A percentile compares a stretch with the other conserved stretches of the same genome.
These are phyloP conservation scores for Aspiorhynchus laticeps DNA, from an alignment of 2,113 vertebrate genomes.

Conservation along the genomic window DNA sequence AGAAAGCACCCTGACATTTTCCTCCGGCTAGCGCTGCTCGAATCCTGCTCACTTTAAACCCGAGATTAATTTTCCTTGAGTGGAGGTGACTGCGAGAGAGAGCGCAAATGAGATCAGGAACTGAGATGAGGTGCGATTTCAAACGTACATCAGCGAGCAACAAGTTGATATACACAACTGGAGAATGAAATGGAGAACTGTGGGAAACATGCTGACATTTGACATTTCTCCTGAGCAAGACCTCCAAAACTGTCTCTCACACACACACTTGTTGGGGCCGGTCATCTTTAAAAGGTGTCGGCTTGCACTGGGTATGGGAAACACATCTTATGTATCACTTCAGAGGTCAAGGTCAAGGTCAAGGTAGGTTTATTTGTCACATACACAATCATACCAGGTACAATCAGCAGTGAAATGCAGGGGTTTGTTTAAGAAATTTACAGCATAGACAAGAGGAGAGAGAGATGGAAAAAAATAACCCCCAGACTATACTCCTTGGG, in stretches of 20 bases:
- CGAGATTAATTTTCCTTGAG: constrained; percentile 20
- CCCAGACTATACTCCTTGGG: too few relatives aligned
- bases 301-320: constrained; percentile 32
- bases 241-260: not conserved
- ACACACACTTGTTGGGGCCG: not conserved
- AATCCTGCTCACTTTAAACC: not conserved
- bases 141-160: not conserved
- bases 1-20: constrained; percentile 30
- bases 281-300: constrained; percentile 20
- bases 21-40: not conserved
- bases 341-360: too few relatives aligned
- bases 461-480: too few relatives aligned
- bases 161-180: not conserved
- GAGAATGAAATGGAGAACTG: not conserved
- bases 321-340: constrained; percentile 21
- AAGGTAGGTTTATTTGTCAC: too few relatives aligned
- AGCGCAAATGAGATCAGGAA: constrained; percentile 34
- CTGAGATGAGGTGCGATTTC: not conserved
- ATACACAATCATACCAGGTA: too few relatives aligned
- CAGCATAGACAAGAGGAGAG: too few relatives aligned
- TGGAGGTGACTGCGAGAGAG: constrained; percentile 26
- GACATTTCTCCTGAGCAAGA: constrained; percentile 23
- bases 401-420: too few relatives aligned
- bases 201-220: constrained; percentile 13
- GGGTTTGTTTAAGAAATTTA: too few relatives aligned